Evolutionary conservation across 2,113 vertebrate genomes (phyloP), one percentile per base, ranked within the genome.

Genomic region (Phoenicopterus ruber): DNA sequence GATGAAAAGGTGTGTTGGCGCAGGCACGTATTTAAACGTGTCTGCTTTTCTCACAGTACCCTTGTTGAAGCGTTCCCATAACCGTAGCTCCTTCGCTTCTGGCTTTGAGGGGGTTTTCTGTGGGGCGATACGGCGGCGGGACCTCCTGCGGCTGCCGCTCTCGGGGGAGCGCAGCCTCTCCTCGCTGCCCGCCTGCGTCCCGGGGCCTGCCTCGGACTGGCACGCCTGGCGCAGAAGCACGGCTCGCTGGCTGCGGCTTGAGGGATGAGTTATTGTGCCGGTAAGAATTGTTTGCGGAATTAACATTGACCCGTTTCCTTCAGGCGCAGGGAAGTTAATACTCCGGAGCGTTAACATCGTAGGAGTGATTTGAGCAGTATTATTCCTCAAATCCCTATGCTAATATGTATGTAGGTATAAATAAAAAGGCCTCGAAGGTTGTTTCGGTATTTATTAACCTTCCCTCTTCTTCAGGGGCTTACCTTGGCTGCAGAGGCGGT

Each of bases 291-390:
- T 97, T 95, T 90, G 92, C 96, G 85, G 96, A 97, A 88, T 95
- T 95, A 88, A 97, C 97, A 97, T 87, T 88, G 97, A 96, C 96
- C 94, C 82, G 16, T 91, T 97, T 96, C 97, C 95, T 97, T 93
- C 63, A 94, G 97, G 95, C 82, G 59, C 58, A 22, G 70, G 36
- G 55, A 73, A 94, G 84, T 82, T 91, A 94, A 90, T 95, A 40
- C 88, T 87, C 77, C 2, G 3, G 93, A 84, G 86, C 44, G 70
- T 80, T 94, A 24, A 55, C 88, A 77, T 67, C 3, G 58, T 72
- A 54, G 90, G 79, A 95, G 77, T 59, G 87, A 82, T 81, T 92
- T 71, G 80, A 73, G 79, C 71, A 55, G 71, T 36, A 69, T 94
- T 89, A 86, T 96, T 94, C 11, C 8, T 95, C 94, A 80, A 65